phyloP scores from a whole-genome alignment of 2,113 vertebrate genomes.

The Calonectris borealis region DNA sequence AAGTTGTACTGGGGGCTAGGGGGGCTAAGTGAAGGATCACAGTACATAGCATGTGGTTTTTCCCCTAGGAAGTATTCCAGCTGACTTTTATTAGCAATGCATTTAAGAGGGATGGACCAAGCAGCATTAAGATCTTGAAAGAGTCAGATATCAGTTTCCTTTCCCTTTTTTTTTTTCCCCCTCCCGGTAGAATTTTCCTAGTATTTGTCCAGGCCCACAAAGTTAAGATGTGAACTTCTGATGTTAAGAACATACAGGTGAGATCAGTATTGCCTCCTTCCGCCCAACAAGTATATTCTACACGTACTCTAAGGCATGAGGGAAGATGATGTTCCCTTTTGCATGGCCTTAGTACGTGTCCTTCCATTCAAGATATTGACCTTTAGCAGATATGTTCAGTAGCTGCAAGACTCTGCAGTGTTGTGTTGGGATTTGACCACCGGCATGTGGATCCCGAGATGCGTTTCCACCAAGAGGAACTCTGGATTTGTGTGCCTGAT shows the following conservation, averaged over 20 bases:
- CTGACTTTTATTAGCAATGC: background rate
- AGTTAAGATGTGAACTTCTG: background rate
- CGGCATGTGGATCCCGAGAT: background rate
- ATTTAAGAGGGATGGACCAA: background rate
- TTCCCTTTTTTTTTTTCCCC: background rate
- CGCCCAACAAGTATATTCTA: background rate
- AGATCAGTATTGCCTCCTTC: background rate
- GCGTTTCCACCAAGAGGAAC: background rate
- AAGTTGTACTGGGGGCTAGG: background rate
- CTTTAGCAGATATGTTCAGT: background rate
- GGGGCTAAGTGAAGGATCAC: rapidly evolving
- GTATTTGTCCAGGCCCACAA: background rate
- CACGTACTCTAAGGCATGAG: background rate
- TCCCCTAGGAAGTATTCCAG: background rate
- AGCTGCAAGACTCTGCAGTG: background rate
- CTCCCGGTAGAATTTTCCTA: background rate
- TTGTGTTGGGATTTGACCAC: background rate
- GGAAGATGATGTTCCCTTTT: background rate
- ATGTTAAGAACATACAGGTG: background rate
- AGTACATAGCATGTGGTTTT: background rate
- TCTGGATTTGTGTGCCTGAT: background rate
- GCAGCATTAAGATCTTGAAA: background rate
- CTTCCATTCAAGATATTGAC: background rate
- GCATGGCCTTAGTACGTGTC: background rate
- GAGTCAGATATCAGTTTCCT: background rate